Percentiles rank a stretch among this genome's conserved stretches.
Conservation (phyloP, 2,888 invertebrate species). For the Esperia sulphurella region DNA sequence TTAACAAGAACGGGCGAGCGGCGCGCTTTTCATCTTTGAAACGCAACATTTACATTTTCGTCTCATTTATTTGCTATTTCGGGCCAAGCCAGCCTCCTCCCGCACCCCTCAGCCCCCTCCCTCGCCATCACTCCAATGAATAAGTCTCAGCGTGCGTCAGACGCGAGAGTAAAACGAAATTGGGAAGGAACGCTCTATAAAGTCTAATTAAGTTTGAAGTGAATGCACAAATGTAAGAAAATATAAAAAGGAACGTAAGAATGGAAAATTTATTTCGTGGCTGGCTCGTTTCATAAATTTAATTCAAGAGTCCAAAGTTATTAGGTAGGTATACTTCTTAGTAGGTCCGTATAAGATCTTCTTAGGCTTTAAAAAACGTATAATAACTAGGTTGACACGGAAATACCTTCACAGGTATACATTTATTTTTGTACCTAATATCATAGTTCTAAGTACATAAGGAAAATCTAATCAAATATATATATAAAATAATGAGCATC, state of each 20-base stretch:
- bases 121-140: slow-evolving; percentile 64
- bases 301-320: background rate
- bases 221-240: slow-evolving; percentile 73
- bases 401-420: no score
- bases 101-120: slow-evolving; percentile 34
- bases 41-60: slow-evolving; percentile 80
- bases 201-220: slow-evolving; percentile 78
- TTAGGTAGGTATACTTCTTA: no score
- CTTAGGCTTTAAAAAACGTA: no score
- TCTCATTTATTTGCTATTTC: slow-evolving; percentile 80
- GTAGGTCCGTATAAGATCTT: no score
- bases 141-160: slow-evolving; percentile 73
- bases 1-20: slow-evolving; percentile 72
- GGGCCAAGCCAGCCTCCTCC: slow-evolving; percentile 50
- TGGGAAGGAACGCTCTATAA: slow-evolving; percentile 78
- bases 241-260: slow-evolving; percentile 61
- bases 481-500: slow-evolving; percentile 33
- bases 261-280: slow-evolving; percentile 50
- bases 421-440: no score
- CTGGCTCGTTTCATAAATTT: slow-evolving; percentile 18
- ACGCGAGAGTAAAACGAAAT: slow-evolving; percentile 70
- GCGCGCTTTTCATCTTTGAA: slow-evolving; percentile 77
- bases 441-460: background rate
- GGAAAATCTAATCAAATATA: background rate
- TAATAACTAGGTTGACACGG: no score